Evolutionary conservation across 2,113 vertebrate genomes (phyloP).

Genomic region (Talpa occidentalis): DNA sequence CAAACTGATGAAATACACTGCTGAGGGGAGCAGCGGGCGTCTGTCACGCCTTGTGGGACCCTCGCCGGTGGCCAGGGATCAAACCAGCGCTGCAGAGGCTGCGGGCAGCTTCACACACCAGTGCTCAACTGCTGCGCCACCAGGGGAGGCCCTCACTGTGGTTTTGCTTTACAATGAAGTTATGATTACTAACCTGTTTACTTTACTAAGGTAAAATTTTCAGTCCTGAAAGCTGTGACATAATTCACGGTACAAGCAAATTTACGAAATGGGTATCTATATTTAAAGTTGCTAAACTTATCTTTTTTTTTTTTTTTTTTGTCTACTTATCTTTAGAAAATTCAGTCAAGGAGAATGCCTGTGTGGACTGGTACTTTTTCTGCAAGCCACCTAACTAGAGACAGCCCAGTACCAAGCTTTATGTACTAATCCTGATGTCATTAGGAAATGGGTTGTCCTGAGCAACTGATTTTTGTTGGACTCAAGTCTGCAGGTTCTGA

Average conservation of each 20-base stretch:
- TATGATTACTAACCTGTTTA: not conserved
- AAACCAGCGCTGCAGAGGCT: too few species aligned
- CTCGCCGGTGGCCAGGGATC: too few species aligned
- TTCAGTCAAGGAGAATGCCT: not conserved
- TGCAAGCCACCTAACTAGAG: not conserved
- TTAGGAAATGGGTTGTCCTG: not conserved
- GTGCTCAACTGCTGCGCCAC: too few species aligned
- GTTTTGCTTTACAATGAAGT: too few species aligned
- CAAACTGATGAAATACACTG: too few species aligned
- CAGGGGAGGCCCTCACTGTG: too few species aligned
- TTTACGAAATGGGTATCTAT: not conserved
- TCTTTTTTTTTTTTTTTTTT: too few species aligned
- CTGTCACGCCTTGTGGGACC: too few species aligned
- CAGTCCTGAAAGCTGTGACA: not conserved
- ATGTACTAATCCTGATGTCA: not conserved
- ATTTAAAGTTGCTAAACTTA: not conserved
- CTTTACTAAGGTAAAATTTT: not conserved
- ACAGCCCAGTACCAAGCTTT: not conserved
- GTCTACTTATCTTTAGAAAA: not conserved
- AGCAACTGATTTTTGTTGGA: not conserved
- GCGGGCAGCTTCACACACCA: too few species aligned
- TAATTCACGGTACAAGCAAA: not conserved
- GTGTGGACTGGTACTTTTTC: not conserved
- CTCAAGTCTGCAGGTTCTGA: not conserved
- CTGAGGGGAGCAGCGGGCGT: too few species aligned